Evolutionary conservation across 2,888 invertebrate genomes (phyloP).

Genomic region (Tanytarsus gracilentus): DNA sequence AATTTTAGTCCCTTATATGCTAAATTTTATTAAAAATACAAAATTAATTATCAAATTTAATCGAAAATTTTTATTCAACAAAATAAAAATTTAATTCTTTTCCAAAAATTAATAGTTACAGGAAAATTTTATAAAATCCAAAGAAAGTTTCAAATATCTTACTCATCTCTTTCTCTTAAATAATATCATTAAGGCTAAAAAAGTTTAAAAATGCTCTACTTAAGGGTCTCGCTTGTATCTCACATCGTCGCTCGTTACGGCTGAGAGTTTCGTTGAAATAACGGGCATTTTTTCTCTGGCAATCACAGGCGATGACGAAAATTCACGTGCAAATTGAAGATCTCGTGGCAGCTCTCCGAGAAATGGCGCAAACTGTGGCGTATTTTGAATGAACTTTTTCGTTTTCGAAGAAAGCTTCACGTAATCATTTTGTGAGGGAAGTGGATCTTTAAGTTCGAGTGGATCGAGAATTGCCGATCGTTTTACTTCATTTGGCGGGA

Average conservation of each 20-base stretch:
- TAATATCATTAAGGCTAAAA: no score
- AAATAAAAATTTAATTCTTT: no score
- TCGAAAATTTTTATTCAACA: no score
- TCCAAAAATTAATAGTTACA: no score
- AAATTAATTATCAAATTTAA: no score
- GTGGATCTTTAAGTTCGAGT: conserved; percentile 49
- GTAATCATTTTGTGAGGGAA: conserved; percentile 31
- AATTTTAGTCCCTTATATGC: no score
- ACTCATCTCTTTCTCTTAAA: no score
- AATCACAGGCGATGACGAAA: conserved; percentile 32
- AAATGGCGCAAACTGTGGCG: conserved; percentile 65
- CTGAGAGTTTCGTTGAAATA: conserved; percentile 15
- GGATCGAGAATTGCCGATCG: conserved; percentile 58
- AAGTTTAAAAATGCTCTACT: no score
- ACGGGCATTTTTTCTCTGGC: conserved; percentile 30
- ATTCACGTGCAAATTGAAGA: conserved; percentile 33
- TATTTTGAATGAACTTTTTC: conserved; percentile 52
- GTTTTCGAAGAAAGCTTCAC: conserved; percentile 42
- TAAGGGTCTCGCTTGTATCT: no score
- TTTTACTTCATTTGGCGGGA: conserved; percentile 55
- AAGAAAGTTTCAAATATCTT: no score
- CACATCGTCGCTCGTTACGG: not conserved
- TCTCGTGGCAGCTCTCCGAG: conserved; percentile 59
- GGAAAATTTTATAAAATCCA: no score
- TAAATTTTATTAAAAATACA: no score